These are phyloP conservation scores for Terebella lapidaria DNA, from an alignment of 2,888 invertebrate genomes.

Conservation along the genomic window DNA sequence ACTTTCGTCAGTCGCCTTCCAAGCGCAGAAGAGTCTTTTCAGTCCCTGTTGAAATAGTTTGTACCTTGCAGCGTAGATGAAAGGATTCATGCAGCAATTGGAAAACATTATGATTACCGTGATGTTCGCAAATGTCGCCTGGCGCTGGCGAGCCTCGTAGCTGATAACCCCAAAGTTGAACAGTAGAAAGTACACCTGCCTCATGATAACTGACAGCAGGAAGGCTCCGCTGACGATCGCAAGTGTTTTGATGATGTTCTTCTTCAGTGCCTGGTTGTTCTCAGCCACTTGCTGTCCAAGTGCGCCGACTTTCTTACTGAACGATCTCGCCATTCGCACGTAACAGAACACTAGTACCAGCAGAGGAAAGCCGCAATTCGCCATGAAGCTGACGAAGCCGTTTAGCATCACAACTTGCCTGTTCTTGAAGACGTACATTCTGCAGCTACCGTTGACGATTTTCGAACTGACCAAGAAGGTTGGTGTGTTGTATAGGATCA, in stretches of 20 bases:
- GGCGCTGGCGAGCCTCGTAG: not conserved
- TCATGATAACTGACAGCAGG: not conserved
- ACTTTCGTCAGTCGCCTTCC: too few relatives aligned
- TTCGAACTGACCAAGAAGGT: not conserved
- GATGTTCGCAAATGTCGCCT: not conserved
- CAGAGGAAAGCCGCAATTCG: too few relatives aligned
- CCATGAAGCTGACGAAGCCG: not conserved
- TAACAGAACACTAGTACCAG: too few relatives aligned
- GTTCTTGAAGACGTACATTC: too few relatives aligned
- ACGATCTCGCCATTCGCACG: too few relatives aligned
- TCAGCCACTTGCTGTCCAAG: too few relatives aligned
- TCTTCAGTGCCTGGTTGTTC: not conserved
- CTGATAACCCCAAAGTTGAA: not conserved
- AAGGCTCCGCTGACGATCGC: not conserved
- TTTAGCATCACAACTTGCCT: not conserved
- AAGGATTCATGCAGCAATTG: not conserved
- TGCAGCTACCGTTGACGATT: not conserved
- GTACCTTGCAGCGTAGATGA: not conserved
- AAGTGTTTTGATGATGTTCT: not conserved
- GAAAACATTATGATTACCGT: not conserved
- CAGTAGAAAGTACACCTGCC: not conserved
- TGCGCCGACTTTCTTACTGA: too few relatives aligned
- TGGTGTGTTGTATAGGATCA: not conserved
- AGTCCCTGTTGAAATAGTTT: not conserved
- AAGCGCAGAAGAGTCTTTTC: too few relatives aligned